Conservation (phyloP, 2,797 vertebrate genomes). For the Falco naumanni region DNA sequence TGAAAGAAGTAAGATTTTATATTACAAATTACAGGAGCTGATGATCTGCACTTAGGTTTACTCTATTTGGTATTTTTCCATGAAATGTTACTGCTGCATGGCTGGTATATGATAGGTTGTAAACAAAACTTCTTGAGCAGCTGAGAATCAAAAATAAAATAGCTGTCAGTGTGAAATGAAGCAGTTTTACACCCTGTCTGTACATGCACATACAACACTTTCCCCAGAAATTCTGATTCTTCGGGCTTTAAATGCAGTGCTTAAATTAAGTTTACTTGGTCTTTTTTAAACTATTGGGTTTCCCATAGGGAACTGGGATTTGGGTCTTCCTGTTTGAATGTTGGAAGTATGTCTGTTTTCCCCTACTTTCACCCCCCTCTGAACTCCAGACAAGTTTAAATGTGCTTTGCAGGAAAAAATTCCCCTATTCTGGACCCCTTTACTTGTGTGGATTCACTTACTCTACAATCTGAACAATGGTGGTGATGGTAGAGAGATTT, state of each 20-base stretch:
- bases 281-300: background rate
- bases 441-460: slow-evolving; percentile 39
- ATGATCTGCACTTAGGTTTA: background rate
- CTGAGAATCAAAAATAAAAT: slow-evolving; percentile 33
- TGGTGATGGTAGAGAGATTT: background rate
- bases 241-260: background rate
- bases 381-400: background rate
- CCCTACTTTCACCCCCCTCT: background rate
- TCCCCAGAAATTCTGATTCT: background rate
- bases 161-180: background rate
- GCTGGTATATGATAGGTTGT: background rate
- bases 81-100: background rate
- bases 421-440: background rate
- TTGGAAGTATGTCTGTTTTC: slow-evolving; percentile 12
- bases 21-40: background rate
- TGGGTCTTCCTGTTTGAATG: slow-evolving; percentile 42
- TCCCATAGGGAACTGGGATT: background rate
- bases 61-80: slow-evolving; percentile 22
- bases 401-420: background rate
- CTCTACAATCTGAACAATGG: background rate
- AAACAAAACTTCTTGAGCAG: slow-evolving; percentile 20
- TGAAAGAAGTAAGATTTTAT: background rate
- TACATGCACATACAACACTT: background rate
- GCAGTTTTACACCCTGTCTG: background rate
- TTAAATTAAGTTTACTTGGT: slow-evolving; percentile 7